Conservation (phyloP, 1,140 invertebrate genomes). For the Drosophila mojavensis region DNA sequence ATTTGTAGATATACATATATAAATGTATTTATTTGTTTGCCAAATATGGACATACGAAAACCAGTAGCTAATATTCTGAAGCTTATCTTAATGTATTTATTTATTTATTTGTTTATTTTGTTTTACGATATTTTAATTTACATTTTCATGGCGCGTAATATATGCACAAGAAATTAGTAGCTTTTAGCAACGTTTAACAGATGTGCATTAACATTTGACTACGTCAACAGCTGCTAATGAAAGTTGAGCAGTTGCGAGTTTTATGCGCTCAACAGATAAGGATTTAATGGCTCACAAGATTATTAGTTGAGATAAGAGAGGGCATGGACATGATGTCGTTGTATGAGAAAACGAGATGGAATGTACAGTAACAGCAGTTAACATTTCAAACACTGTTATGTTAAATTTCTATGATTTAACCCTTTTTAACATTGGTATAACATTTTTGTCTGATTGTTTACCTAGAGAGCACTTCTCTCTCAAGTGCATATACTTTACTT, state of each 20-base stretch:
- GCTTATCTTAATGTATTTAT: conserved; percentile 9
- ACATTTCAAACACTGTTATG: no score
- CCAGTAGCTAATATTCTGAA: conserved; percentile 28
- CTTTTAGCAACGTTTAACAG: neutral
- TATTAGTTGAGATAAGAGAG: neutral
- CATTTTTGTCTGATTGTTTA: no score
- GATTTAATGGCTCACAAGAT: neutral
- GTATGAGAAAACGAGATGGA: no score
- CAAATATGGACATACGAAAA: conserved; percentile 2
- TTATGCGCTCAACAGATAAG: no score
- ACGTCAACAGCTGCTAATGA: conserved; percentile 1
- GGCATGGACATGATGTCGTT: no score
- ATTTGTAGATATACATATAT: neutral
- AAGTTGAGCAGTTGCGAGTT: neutral
- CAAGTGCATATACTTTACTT: neutral
- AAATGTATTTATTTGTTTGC: neutral
- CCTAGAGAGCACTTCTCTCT: neutral
- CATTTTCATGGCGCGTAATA: conserved; percentile 12
- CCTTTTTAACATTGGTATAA: no score
- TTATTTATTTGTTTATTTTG: neutral
- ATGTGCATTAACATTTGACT: neutral
- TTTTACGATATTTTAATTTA: conserved; percentile 25
- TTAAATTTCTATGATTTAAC: no score
- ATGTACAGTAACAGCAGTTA: no score
- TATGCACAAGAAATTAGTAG: conserved; percentile 8